phyloP scores from a whole-genome alignment of 2,888 invertebrate genomes.

The Harpalus rubripes region DNA sequence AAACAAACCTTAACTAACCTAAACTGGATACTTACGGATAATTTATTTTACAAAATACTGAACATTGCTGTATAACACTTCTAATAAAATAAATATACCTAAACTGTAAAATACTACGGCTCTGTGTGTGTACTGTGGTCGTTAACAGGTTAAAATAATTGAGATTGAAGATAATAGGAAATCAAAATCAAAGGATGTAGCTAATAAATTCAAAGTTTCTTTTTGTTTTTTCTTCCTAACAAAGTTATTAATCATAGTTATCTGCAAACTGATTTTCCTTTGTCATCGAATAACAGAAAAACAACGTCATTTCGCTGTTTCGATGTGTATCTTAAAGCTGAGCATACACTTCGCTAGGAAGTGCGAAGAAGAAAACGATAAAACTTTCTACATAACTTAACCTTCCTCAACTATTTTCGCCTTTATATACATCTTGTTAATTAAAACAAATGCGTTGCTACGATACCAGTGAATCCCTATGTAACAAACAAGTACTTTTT shows the following conservation, averaged over 20 bases:
- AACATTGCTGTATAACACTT: too few relatives aligned
- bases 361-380: slow-evolving; percentile 5
- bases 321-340: slow-evolving; percentile 37
- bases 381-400: slow-evolving; percentile 9
- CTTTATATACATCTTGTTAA: neutral
- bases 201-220: neutral
- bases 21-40: too few relatives aligned
- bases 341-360: neutral
- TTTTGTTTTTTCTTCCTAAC: slow-evolving; percentile 1
- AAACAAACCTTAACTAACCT: too few relatives aligned
- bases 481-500: slow-evolving; percentile 12
- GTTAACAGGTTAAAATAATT: too few relatives aligned
- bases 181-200: neutral
- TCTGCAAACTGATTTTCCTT: slow-evolving; percentile 42
- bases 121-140: too few relatives aligned
- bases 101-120: too few relatives aligned
- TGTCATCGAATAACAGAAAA: slow-evolving; percentile 41
- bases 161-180: neutral
- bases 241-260: slow-evolving; percentile 43
- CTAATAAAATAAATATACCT: too few relatives aligned
- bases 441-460: slow-evolving; percentile 7
- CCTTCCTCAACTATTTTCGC: neutral
- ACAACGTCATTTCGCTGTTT: slow-evolving; percentile 32
- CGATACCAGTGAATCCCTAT: neutral
- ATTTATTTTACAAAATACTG: too few relatives aligned